Evolutionary conservation across 2,797 vertebrate species (phyloP).

Genomic region (Lithobates sylvaticus): DNA sequence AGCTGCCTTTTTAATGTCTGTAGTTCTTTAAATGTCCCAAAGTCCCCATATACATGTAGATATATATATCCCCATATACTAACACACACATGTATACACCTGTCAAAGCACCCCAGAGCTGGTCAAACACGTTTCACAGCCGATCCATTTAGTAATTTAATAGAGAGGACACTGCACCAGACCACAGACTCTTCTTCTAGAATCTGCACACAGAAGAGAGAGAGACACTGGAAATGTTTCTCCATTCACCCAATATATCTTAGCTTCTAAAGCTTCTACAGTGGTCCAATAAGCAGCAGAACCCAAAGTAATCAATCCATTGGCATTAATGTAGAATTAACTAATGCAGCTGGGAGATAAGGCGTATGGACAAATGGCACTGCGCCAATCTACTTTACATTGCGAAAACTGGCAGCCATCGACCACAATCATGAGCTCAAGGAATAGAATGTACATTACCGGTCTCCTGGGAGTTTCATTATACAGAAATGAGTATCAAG

Average conservation of each 20-base stretch:
- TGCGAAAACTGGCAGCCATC: not conserved
- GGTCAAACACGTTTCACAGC: too few species aligned
- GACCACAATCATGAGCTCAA: not conserved
- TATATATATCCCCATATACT: too few species aligned
- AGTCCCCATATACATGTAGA: too few species aligned
- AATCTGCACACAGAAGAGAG: not conserved
- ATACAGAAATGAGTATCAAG: not conserved
- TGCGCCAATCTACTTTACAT: slow-evolving; percentile 3
- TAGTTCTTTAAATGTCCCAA: too few species aligned
- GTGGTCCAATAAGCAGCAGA: not conserved
- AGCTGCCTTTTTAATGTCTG: too few species aligned
- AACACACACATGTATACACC: too few species aligned
- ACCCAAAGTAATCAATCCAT: not conserved
- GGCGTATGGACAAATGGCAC: not conserved
- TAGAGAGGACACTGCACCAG: too few species aligned
- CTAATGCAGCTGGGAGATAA: not conserved
- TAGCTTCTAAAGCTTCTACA: not conserved
- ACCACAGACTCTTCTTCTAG: too few species aligned
- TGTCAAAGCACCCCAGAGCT: too few species aligned
- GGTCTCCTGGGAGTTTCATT: not conserved
- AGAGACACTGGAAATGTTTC: not conserved
- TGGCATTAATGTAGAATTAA: not conserved
- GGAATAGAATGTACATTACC: not conserved
- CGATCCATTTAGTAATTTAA: too few species aligned
- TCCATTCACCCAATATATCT: not conserved